Base-by-base conservation (phyloP, 2,797 vertebrate genomes). In the Tenualosa ilisha region DNA sequence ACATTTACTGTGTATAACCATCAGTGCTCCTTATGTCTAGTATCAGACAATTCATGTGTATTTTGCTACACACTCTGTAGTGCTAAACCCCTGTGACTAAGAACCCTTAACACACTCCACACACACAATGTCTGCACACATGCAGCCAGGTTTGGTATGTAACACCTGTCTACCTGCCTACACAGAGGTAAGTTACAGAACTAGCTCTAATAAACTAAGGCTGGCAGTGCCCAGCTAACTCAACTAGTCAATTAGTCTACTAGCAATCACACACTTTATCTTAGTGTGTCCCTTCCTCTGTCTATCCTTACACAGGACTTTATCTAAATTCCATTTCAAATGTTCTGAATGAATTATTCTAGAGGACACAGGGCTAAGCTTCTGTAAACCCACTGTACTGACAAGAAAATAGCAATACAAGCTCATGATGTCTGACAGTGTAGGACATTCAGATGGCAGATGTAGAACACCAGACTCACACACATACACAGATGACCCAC, bases 91-190 rank as follows among this genome's bases (percentile, higher is more conserved):
- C 17, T 22, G 56, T 59, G 22, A 22, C 22, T 59, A 6, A 59
- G 5, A 59, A 59, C 22, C 20, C 20, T 6, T 63, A 40, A 43
- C 20, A 79, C 37, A 79, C 72, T 5, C 2, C 3, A 43, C 26
- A 68, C 26, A 68, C 63, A 68, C 63, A 68, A n/a, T n/a, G n/a
- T n/a, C n/a, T n/a, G n/a, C 63, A 65, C 63, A 68, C 63, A 68
- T 15, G 15, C 53, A 31, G n/a, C n/a, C n/a, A n/a, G 5, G 3
- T 13, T 40, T 0, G 40, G 4, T 31, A 4, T 15, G 15, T 20
- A 0, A 75, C 31, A 40, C 31, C 53, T 54, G 53, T 54, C 53
- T 15, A 17, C 15, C 53, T 54, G 12, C 11, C 12, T 53, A 11
- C 51, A 53, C 2, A 53, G 13, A 11, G 13, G 51, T 53, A 53